Percentiles rank a stretch among this genome's conserved stretches.
Evolutionary conservation across 2,113 vertebrate genomes (phyloP).

Genomic region (Odobenus rosmarus): DNA sequence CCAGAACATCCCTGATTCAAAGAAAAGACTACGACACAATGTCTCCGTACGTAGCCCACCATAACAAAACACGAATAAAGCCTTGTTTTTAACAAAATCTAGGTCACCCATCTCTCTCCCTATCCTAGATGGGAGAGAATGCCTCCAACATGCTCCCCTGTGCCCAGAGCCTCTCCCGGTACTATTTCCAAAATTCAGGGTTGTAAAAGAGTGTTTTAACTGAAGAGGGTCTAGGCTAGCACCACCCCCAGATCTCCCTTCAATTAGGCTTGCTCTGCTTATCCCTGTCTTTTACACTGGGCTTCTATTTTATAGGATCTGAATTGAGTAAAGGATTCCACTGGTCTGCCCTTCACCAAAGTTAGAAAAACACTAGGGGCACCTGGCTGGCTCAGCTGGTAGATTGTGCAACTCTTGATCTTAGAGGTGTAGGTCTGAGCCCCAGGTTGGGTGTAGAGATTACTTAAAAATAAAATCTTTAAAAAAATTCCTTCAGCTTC

Average conservation of each 20-base stretch:
- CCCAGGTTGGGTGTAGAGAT: neutral
- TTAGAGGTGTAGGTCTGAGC: neutral
- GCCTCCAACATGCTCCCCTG: neutral
- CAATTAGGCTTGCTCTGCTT: neutral
- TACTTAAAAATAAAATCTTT: neutral
- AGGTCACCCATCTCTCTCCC: conserved; percentile 3
- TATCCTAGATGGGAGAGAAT: neutral
- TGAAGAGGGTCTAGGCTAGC: neutral
- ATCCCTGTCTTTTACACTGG: neutral
- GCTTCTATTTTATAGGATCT: conserved; percentile 13
- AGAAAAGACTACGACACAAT: conserved; percentile 40
- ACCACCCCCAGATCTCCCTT: neutral
- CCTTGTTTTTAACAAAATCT: conserved; percentile 61
- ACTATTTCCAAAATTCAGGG: neutral
- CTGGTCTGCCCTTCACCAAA: neutral
- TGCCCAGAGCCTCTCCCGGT: neutral
- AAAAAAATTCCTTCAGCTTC: neutral
- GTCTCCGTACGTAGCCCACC: neutral
- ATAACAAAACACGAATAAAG: conserved; percentile 62
- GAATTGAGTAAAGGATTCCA: neutral
- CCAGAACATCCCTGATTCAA: conserved; percentile 51
- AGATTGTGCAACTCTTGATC: neutral
- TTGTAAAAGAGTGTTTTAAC: neutral
- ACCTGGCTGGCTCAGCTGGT: neutral
- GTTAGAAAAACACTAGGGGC: neutral